These are phyloP conservation scores for Rissa tridactyla DNA, from an alignment of 2,113 vertebrate species.

Conservation along the genomic window DNA sequence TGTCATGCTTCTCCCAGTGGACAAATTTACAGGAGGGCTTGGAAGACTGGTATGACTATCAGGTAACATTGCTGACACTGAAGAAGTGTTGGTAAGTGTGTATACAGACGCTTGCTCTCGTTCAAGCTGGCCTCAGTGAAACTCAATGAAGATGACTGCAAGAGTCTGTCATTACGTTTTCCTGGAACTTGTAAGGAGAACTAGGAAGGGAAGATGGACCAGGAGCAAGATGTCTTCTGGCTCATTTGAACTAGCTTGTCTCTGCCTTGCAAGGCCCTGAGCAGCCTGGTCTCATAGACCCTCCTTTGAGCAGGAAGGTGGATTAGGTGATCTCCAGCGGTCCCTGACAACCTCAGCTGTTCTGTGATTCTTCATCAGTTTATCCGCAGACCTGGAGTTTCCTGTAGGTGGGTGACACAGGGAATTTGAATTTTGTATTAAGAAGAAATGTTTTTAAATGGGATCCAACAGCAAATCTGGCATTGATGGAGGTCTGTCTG, in stretches of 20 bases:
- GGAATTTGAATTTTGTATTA: not conserved
- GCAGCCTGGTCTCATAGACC: not conserved
- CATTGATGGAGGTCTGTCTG: not conserved
- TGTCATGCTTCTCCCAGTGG: not conserved
- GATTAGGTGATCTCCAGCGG: not conserved
- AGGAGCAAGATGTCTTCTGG: not conserved
- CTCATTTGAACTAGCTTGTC: not conserved
- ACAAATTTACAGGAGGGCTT: not conserved
- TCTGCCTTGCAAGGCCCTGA: not conserved
- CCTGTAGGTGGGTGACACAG: not conserved
- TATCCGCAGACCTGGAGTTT: not conserved
- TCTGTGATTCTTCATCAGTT: not conserved
- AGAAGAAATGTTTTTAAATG: not conserved
- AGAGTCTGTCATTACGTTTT: not conserved
- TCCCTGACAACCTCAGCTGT: not conserved
- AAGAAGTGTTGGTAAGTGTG: not conserved
- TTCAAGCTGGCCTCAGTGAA: not conserved
- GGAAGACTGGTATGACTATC: not conserved
- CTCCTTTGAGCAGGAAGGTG: not conserved
- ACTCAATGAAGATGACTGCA: not conserved
- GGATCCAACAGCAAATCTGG: not conserved
- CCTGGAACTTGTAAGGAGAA: not conserved
- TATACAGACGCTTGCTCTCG: accelerated
- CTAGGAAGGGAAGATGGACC: not conserved
- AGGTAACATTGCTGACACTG: not conserved